phyloP scores from a whole-genome alignment of 2,113 vertebrate species.

The Peromyscus maniculatus region DNA sequence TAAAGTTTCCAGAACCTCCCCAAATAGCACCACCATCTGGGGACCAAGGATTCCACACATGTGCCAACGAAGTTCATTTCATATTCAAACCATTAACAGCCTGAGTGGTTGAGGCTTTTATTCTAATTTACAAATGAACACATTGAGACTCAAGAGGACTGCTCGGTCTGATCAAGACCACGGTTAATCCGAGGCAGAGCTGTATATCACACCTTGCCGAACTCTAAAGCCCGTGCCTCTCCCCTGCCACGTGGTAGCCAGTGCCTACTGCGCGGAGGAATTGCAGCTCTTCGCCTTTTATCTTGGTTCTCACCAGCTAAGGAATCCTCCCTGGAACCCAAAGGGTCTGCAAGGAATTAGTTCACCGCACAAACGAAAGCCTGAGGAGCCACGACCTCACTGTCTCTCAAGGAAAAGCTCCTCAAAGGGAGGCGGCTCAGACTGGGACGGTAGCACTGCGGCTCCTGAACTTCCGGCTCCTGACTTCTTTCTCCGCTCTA shows the following conservation, averaged over 20 bases:
- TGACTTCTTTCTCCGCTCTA: neutral
- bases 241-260: too few relatives aligned
- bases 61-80: neutral
- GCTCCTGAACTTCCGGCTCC: neutral
- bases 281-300: neutral
- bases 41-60: neutral
- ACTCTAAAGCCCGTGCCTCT: neutral
- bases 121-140: conserved; percentile 18
- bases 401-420: neutral
- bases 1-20: neutral
- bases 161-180: neutral
- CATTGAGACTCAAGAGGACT: neutral
- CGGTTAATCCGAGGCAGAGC: neutral
- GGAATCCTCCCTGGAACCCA: neutral
- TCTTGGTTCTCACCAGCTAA: neutral
- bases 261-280: neutral
- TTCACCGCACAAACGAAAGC: neutral
- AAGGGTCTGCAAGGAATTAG: neutral
- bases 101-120: neutral
- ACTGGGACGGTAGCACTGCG: neutral
- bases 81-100: neutral
- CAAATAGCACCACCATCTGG: neutral
- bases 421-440: neutral
- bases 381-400: neutral
- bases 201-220: neutral